These are phyloP conservation scores for Archivesica marissinica DNA, from an alignment of 1,140 invertebrate species.

Conservation along the genomic window DNA sequence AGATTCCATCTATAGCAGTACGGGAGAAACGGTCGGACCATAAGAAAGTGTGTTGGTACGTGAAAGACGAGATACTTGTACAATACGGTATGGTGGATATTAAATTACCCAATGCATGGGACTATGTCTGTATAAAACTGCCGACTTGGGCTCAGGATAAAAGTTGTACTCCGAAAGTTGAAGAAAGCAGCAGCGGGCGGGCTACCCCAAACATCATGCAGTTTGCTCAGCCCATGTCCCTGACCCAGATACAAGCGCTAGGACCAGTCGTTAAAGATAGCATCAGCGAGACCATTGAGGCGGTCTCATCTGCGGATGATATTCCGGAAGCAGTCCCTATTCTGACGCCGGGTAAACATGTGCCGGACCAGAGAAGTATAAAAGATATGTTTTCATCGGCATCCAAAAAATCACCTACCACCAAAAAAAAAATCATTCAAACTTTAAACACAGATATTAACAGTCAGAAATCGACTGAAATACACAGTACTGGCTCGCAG, in stretches of 20 bases:
- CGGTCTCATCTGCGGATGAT: neutral
- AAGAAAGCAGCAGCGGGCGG: slow-evolving; percentile 45
- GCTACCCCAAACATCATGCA: slow-evolving; percentile 68
- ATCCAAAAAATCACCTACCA: neutral
- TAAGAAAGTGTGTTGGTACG: slow-evolving; percentile 88
- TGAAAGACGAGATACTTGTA: slow-evolving; percentile 86
- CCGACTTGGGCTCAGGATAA: slow-evolving; percentile 49
- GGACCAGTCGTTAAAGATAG: neutral
- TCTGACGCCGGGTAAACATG: neutral
- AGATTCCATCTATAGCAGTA: slow-evolving; percentile 85
- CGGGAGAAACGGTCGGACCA: slow-evolving; percentile 85
- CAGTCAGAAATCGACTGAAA: neutral
- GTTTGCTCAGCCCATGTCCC: slow-evolving; percentile 72
- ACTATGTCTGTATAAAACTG: slow-evolving; percentile 62
- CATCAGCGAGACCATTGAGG: neutral
- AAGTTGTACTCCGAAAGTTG: slow-evolving; percentile 53
- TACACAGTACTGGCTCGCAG: neutral
- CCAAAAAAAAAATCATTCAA: neutral
- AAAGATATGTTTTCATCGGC: slow-evolving; percentile 43
- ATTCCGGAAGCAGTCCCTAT: neutral
- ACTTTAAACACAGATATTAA: neutral
- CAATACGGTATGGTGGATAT: slow-evolving; percentile 86
- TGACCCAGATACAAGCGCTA: slow-evolving; percentile 62
- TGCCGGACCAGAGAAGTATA: slow-evolving; percentile 38
- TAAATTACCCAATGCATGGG: slow-evolving; percentile 69